Evolutionary conservation across 2,888 invertebrate genomes (phyloP).

Genomic region (Watsonalla cultraria): DNA sequence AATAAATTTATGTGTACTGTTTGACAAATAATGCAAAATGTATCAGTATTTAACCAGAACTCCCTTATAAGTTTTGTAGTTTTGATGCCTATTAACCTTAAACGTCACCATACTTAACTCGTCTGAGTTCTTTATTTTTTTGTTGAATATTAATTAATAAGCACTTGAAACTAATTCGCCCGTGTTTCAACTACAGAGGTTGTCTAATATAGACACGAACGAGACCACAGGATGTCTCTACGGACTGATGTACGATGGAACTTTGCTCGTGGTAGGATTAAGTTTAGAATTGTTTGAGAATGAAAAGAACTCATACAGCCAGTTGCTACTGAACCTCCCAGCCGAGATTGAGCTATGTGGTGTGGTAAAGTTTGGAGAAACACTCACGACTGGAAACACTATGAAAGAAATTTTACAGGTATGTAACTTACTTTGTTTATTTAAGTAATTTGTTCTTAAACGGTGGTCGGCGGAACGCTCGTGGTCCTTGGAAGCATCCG

Average conservation of each 20-base stretch:
- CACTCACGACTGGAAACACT: conserved; percentile 78
- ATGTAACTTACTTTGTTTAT: conserved; percentile 11
- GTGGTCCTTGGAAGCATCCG: no score
- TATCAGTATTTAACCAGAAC: no score
- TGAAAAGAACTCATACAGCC: conserved; percentile 70
- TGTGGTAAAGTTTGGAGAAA: conserved; percentile 82
- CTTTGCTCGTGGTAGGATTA: conserved; percentile 83
- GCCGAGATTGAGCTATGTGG: conserved; percentile 89
- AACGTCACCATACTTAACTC: conserved; percentile 43
- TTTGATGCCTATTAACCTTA: conserved; percentile 19
- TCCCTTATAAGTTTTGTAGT: not conserved
- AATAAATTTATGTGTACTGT: not conserved
- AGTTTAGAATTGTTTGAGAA: conserved; percentile 81
- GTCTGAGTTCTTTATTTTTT: not conserved
- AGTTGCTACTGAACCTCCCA: conserved; percentile 82
- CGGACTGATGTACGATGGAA: conserved; percentile 86
- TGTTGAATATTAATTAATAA: not conserved
- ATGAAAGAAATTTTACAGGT: conserved; percentile 80
- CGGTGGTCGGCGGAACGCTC: no score
- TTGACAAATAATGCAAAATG: no score
- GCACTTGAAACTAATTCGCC: not conserved
- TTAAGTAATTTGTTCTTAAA: not conserved
- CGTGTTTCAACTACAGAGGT: conserved; percentile 70
- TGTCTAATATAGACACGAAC: conserved; percentile 80
- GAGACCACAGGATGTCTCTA: conserved; percentile 84